These are phyloP conservation scores for Menidia menidia DNA, from an alignment of 2,797 vertebrate species.

Conservation along the genomic window DNA sequence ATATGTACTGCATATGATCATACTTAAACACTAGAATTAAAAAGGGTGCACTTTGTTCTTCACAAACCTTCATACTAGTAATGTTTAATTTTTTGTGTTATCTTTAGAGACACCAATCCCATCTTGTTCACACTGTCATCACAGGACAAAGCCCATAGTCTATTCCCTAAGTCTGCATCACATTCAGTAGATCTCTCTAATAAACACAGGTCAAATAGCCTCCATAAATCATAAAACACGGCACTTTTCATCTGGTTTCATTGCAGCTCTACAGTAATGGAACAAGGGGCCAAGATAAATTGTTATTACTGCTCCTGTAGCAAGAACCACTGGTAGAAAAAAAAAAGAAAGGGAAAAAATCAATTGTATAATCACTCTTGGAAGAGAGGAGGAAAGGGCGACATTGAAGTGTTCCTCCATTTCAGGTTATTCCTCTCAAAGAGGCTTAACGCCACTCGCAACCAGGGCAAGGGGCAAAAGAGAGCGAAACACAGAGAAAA, in stretches of 20 bases:
- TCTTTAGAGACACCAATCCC: constrained; percentile 50
- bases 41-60: neutral
- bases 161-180: constrained; percentile 73
- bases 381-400: constrained; percentile 77
- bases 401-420: constrained; percentile 80
- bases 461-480: constrained; percentile 53
- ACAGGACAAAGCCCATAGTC: constrained; percentile 65
- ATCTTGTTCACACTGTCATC: constrained; percentile 58
- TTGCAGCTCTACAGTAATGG: constrained; percentile 77
- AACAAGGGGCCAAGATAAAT: constrained; percentile 84
- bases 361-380: constrained; percentile 83
- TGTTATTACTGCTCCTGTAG: constrained; percentile 83
- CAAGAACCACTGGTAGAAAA: constrained; percentile 67
- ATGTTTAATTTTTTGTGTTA: constrained; percentile 54
- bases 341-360: constrained; percentile 80
- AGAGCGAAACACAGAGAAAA: constrained; percentile 52
- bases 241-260: constrained; percentile 77
- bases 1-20: no score
- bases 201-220: constrained; percentile 82
- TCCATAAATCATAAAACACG: constrained; percentile 83
- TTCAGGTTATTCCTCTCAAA: constrained; percentile 73
- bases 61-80: constrained; percentile 38
- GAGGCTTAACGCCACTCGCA: constrained; percentile 60
- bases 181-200: constrained; percentile 78
- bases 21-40: neutral